Evolutionary conservation across 2,113 vertebrate species (phyloP), one percentile per base, ranked within the genome.

Genomic region (Parus major): DNA sequence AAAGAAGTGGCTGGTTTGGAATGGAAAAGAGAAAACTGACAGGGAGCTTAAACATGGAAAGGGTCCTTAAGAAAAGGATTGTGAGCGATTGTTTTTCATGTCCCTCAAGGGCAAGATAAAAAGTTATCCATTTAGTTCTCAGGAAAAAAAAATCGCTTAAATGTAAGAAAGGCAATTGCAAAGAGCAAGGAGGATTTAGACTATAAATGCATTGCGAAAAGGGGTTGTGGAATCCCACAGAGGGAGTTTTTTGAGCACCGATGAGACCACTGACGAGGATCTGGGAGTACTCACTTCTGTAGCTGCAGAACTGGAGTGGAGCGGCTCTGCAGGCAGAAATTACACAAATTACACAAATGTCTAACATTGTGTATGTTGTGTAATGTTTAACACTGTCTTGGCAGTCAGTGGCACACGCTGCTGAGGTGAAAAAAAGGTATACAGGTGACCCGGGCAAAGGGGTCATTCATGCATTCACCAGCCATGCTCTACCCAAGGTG

Each of bases 61-160:
- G 55, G 28, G 31, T 89, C 85, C 83, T 71, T 79, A 71, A 64
- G 69, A 71, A 91, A 72, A 71, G 57, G 89, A 84, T 75, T 79
- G 65, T 13, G 72, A 84, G 61, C 65, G 46, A 79, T 89, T 96
- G 92, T 95, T 97, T 92, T 82, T 80, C 71, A 41, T 47, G 80
- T 94, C 86, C 68, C 88, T 88, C 82, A 92, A 93, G 88, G 80
- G 88, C 91, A 63, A 93, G 92, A 78, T 88, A 83, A 88, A 96
- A 96, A 95, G 68, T 95, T 90, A 93, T 83, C 90, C 68, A 49
- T 94, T 92, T 97, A 86, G 47, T 80, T 90, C 56, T 59, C 52
- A 46, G n/a, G 19, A 20, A 23, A 41, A 78, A 50, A 35, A 50
- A 35, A 61, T 28, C 23, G 25, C 50, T 88, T 90, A 88, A 73